phyloP scores from a whole-genome alignment of 1,140 invertebrate genomes.

The Ceratitis capitata region DNA sequence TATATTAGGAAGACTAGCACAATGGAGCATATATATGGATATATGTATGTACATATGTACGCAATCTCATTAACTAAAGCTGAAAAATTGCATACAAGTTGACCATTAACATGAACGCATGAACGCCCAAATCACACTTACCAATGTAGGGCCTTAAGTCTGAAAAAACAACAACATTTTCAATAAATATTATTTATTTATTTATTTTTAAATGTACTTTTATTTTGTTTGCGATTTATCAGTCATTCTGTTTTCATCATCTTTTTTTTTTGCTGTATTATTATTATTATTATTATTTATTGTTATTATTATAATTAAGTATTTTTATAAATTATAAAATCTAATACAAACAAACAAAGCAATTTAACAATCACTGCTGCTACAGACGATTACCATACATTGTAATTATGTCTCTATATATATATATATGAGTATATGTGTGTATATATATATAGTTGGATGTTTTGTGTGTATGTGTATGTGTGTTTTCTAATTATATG shows the following conservation, averaged over 20 bases:
- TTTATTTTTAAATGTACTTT: conserved; percentile 61
- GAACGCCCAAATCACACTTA: too few species aligned
- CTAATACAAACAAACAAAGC: conserved; percentile 43
- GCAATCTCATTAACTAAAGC: too few species aligned
- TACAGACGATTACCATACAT: conserved; percentile 40
- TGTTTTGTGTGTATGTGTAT: too few species aligned
- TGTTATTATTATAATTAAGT: too few species aligned
- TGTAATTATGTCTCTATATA: conserved; percentile 26
- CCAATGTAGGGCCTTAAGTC: too few species aligned
- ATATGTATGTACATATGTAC: too few species aligned
- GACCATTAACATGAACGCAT: too few species aligned
- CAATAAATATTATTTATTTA: conserved; percentile 21
- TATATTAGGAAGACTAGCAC: too few species aligned
- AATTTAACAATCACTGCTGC: conserved; percentile 41
- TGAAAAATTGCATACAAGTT: too few species aligned
- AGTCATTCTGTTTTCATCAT: conserved; percentile 62
- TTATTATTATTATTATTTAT: too few species aligned
- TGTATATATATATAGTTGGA: conserved; percentile 26
- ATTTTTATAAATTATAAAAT: conserved; percentile 42
- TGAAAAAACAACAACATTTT: conserved; percentile 1
- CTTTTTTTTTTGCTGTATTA: conserved; percentile 47
- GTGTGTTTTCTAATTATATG: background rate
- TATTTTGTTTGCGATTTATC: conserved; percentile 64
- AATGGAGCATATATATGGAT: too few species aligned
- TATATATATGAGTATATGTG: conserved; percentile 15